Base-by-base conservation (phyloP, 1,140 invertebrate genomes). In the Cotesia glomerata region DNA sequence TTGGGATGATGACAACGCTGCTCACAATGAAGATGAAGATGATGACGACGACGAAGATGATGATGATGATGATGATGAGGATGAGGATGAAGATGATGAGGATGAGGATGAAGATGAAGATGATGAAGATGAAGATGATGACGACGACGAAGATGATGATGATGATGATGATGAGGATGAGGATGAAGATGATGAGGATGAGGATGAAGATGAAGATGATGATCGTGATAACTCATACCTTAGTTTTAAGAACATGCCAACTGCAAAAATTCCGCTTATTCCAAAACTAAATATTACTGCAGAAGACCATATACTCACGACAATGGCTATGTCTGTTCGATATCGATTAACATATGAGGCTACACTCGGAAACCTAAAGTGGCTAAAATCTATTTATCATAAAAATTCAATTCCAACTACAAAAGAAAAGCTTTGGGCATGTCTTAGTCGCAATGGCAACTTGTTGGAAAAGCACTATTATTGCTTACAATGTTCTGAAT, bases 301-400 rank as follows among this genome's bases (percentile, higher is more conserved):
- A 8, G 13, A 64, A 64, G 62, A 64, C 14, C 62, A 64, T 39
- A 2, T 64, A 64, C 62, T 64, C 5, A 1, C 62, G 1, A 34
- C 62, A 35, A 39, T 64, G n/a, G 62, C 62, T 64, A 64, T 64
- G 62, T 64, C 62, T 2, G 62, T 64, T 2, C 4, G 62, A 39
- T 34, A 64, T 64, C 34, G 7, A 2, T 39, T 64, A 39, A 39
- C 62, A 11, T 64, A 64, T 39, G 35, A 64, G 11, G 62, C 62
- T 2, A 64, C 35, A 39, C 1, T 39, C 9, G 62, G 36, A 36
- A 64, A 35, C 9, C 36, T 64, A 64, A 64, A 64, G 11, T 64
- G 26, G 62, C 1, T 64, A 35, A 64, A 64, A 39, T 34, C 34
- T 39, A 35, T 64, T 2, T 64, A 64, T 39, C 62, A 35, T 39